A percentile compares a stretch with the other conserved stretches of the same genome.
These are phyloP conservation scores for Drosophila limbata DNA, from an alignment of 2,888 invertebrate species.

Conservation along the genomic window DNA sequence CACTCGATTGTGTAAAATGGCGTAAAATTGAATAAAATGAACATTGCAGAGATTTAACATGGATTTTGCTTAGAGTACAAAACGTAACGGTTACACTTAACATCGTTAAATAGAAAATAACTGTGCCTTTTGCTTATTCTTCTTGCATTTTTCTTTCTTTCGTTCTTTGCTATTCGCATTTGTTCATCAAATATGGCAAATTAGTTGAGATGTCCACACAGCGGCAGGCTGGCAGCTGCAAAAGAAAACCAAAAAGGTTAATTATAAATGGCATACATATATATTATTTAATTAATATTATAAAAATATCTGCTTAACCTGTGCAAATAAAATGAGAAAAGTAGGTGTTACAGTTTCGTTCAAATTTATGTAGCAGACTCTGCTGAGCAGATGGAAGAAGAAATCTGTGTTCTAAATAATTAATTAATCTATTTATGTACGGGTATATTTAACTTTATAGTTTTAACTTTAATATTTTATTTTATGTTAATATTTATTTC, in stretches of 20 bases:
- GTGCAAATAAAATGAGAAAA: not conserved
- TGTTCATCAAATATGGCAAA: slow-evolving; percentile 78
- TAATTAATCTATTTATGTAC: too few relatives aligned
- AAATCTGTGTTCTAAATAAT: too few relatives aligned
- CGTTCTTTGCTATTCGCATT: slow-evolving; percentile 49
- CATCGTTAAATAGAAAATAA: slow-evolving; percentile 74
- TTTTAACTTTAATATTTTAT: too few relatives aligned
- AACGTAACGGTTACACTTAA: slow-evolving; percentile 79
- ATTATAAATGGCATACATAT: slow-evolving; percentile 2
- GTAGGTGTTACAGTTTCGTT: not conserved
- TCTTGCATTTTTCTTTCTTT: slow-evolving; percentile 28
- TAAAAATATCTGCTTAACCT: not conserved
- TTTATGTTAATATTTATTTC: too few relatives aligned
- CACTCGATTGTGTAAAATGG: slow-evolving; percentile 44
- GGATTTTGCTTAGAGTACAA: slow-evolving; percentile 68
- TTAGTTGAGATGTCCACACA: slow-evolving; percentile 49
- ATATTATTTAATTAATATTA: slow-evolving; percentile 1
- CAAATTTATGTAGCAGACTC: not conserved
- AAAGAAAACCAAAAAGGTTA: slow-evolving; percentile 9
- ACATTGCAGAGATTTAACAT: slow-evolving; percentile 70
- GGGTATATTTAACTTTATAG: too few relatives aligned
- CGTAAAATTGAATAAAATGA: slow-evolving; percentile 69
- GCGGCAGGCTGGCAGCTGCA: slow-evolving; percentile 14
- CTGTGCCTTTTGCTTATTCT: slow-evolving; percentile 53
- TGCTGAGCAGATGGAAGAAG: too few relatives aligned